phyloP scores from a whole-genome alignment of 2,888 invertebrate genomes.

The Cheilosia variabilis region DNA sequence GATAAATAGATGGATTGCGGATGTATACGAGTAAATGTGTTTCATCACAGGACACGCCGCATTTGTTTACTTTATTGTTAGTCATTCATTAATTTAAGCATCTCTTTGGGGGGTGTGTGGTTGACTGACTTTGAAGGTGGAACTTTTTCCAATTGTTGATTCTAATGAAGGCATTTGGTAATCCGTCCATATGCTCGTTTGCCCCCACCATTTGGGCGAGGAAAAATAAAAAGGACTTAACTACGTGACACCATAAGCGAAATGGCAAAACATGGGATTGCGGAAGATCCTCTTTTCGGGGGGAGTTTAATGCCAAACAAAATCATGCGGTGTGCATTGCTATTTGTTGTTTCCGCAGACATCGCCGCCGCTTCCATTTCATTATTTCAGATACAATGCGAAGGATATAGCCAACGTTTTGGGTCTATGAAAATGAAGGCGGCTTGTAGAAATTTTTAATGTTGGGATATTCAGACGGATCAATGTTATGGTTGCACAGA shows the following conservation, averaged over 20 bases:
- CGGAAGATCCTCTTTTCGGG: slow-evolving; percentile 53
- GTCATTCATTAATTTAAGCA: slow-evolving; percentile 55
- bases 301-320: slow-evolving; percentile 53
- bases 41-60: slow-evolving; percentile 17
- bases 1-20: background rate
- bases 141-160: slow-evolving; percentile 60
- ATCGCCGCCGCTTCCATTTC: slow-evolving; percentile 2
- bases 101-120: background rate
- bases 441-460: slow-evolving; percentile 34
- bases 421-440: slow-evolving; percentile 44
- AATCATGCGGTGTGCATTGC: slow-evolving; percentile 65
- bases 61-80: slow-evolving; percentile 45
- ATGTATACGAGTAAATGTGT: background rate
- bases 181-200: slow-evolving; percentile 23
- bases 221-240: slow-evolving; percentile 36
- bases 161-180: slow-evolving; percentile 60
- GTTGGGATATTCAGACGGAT: slow-evolving; percentile 55
- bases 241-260: slow-evolving; percentile 67
- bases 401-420: background rate
- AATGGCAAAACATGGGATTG: slow-evolving; percentile 55
- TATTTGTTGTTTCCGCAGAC: slow-evolving; percentile 41
- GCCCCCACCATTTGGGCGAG: background rate
- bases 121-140: slow-evolving; percentile 5
- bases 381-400: slow-evolving; percentile 42
- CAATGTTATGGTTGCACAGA: slow-evolving; percentile 70